Base-by-base conservation (phyloP, 1,140 invertebrate genomes). In the Sesamia nonagrioides region DNA sequence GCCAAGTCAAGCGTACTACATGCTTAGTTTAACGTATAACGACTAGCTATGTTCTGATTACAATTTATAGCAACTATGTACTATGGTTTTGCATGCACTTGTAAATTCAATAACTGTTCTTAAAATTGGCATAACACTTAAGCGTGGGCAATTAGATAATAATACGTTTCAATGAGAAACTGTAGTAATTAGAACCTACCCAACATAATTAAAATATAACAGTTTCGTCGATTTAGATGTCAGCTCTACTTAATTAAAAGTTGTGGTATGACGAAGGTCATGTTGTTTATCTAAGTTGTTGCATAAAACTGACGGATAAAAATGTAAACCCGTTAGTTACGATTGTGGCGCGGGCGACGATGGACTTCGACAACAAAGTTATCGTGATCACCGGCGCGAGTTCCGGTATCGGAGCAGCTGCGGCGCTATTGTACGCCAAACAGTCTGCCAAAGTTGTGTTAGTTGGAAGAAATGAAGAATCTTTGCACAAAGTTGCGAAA, bases 361-460 rank as follows among this genome's bases (percentile, higher is more conserved):
- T 91, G 89, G 87, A 94, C 83, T 96, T 96, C 82, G 63, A 81
- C 8, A 95, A 95, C 52, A 96, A 96, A 95, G 96, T 97, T 48
- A 95, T 96, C 0, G 82, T 96, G 35, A 95, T 96, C 79, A 96
- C 96, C 2, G 97, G 97, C 68, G 97, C 97, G 1, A 97, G 97
- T 91, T 97, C 97, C 54, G 98, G 97, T 3, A 98, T 98, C 77
- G 97, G 97, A 40, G 96, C 96, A 78, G 96, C 96, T n/a, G 97
- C 97, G 13, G 97, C 97, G 4, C 80, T 97, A 52, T 92, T 96
- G 75, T 96, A 98, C 82, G 96, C 97, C 8, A 95, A 96, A 66
- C 91, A 97, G 61, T 97, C 97, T 21, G 97, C 97, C 3, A 95
- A 82, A 35, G 82, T 97, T 33, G 95, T 96, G 1, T 77, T 98